Percentiles rank a stretch among this genome's conserved stretches.
Evolutionary conservation across 2,888 invertebrate genomes (phyloP).

Genomic region (Diogma glabrata): DNA sequence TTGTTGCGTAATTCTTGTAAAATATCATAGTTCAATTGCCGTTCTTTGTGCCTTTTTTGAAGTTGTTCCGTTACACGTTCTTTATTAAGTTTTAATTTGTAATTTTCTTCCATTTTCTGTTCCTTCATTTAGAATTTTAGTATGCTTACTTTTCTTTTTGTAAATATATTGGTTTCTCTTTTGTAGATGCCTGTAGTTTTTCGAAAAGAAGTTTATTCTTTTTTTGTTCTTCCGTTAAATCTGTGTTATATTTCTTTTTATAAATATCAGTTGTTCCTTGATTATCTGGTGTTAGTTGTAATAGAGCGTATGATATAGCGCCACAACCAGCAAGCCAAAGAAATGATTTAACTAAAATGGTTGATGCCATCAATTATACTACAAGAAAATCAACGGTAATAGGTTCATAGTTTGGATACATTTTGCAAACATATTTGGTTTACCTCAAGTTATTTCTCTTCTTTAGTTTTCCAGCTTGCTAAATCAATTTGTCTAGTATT

Average conservation of each 20-base stretch:
- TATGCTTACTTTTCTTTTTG: conserved; percentile 12
- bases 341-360: conserved; percentile 36
- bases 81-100: conserved; percentile 19
- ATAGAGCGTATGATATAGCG: conserved; percentile 47
- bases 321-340: conserved; percentile 49
- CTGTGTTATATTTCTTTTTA: conserved; percentile 15
- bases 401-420: too few species aligned
- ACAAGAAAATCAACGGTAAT: too few species aligned
- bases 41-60: conserved; percentile 34
- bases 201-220: conserved; percentile 28
- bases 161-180: conserved; percentile 24
- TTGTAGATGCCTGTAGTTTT: conserved; percentile 27
- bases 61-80: conserved; percentile 31
- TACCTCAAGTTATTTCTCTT: background rate
- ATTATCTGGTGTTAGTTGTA: conserved; percentile 39
- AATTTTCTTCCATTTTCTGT: conserved; percentile 16
- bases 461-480: conserved; percentile 39
- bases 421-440: too few species aligned
- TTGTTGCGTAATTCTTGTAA: conserved; percentile 31
- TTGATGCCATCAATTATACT: conserved; percentile 27
- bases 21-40: conserved; percentile 32
- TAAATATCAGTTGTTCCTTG: conserved; percentile 17
- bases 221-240: conserved; percentile 24
- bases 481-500: conserved; percentile 42
- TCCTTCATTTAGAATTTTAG: conserved; percentile 9